These are phyloP conservation scores for Montipora efflorescens DNA, from an alignment of 64 coral and sea anemone genomes.

Conservation along the genomic window DNA sequence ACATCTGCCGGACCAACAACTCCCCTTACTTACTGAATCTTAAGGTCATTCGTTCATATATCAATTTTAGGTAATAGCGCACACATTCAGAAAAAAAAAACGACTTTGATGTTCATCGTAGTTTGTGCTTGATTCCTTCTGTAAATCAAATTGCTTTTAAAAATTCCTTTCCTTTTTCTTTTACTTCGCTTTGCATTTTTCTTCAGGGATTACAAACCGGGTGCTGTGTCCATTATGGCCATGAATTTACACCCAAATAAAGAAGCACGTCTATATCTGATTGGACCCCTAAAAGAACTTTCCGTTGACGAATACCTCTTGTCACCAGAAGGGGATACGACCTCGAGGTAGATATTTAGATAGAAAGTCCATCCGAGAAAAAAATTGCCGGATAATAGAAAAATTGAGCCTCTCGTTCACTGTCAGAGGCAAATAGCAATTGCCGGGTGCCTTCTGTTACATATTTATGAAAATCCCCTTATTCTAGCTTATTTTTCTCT, in stretches of 20 bases:
- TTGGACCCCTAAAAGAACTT: background rate
- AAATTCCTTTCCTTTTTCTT: background rate
- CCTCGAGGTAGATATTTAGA: conserved; percentile 44
- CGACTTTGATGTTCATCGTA: background rate
- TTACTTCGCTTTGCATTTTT: background rate
- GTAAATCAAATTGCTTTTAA: background rate
- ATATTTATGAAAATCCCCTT: no score
- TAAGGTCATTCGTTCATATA: no score
- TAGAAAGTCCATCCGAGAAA: background rate
- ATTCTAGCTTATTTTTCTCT: no score
- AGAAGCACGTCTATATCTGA: conserved; percentile 21
- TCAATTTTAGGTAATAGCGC: no score
- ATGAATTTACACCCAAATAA: conserved; percentile 70
- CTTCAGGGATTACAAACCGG: conserved; percentile 41
- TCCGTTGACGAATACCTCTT: conserved; percentile 83
- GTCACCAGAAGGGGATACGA: conserved; percentile 53
- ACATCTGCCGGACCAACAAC: no score
- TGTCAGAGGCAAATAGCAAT: no score
- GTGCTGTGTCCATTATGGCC: conserved; percentile 68
- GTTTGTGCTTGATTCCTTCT: background rate
- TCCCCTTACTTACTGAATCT: no score
- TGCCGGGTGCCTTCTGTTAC: no score
- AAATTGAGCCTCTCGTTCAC: no score
- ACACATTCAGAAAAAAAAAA: background rate
- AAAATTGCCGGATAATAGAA: background rate